Base-by-base conservation (phyloP, 2,888 invertebrate species). In the Leucoma salicis region DNA sequence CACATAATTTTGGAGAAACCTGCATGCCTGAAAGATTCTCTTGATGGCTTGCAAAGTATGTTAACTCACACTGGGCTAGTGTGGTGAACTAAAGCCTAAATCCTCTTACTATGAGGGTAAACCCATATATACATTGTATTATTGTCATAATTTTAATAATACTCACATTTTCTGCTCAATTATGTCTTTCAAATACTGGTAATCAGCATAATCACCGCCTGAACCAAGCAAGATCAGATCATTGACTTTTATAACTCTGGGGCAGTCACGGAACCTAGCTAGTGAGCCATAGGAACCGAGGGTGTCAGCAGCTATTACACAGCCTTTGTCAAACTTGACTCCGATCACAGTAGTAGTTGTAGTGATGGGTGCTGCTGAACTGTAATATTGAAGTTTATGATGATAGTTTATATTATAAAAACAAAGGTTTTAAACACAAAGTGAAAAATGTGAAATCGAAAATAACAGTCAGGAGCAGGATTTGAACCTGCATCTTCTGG, bases 171-270 rank as follows among this genome's bases (percentile, higher is more conserved):
- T 95, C 77, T 95, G 95, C 64, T 97, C 94, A 68, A 98, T 94
- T 46, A 95, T 91, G 59, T 94, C 94, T 70, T 93, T 93, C 43
- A 98, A 90, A 76, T 95, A 97, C 81, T 99, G 99, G 76, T 93
- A 99, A 81, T 99, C 99, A 6, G 98, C 99, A 72, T 97, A 98
- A 83, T 99, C 99, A 2, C 99, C 99, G 40, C 96, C 94, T 39
- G 95, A 95, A 0, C 97, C 99, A 8, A 99, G 84, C 35, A 99
- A 90, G 15, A 96, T 97, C 52, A 95, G 93, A 37, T 97, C 93
- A 70, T 99, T 99, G 24, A 99, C 95, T 84, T 95, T 95, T 69
- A 95, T 90, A 5, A 99, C 92, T 48, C 99, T 92, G 0, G 95
- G 93, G 40, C 96, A 94, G 79, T 96, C 93, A 44, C 96, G 92